A percentile compares a stretch with the other conserved stretches of the same genome.
Evolutionary conservation across 2,113 vertebrate genomes (phyloP).

Genomic region (Xenus cinereus): DNA sequence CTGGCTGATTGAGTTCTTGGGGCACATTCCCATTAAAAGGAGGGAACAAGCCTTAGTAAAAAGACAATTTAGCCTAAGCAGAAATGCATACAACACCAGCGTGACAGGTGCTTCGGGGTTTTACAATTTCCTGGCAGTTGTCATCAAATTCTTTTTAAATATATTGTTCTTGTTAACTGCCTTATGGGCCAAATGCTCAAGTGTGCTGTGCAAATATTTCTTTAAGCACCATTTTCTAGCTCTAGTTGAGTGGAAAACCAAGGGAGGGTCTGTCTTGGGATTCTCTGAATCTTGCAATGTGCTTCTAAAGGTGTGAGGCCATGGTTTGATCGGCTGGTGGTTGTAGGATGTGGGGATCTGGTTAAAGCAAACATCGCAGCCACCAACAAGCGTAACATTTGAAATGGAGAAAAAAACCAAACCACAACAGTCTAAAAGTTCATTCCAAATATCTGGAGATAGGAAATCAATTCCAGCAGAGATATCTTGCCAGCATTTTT

Average conservation of each 20-base stretch:
- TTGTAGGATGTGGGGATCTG: neutral
- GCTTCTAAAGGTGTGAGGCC: neutral
- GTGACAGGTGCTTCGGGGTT: neutral
- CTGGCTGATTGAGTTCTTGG: neutral
- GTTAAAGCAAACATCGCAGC: neutral
- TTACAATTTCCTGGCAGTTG: neutral
- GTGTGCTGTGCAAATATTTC: neutral
- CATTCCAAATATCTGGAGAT: neutral
- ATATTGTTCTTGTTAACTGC: neutral
- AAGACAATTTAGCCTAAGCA: neutral
- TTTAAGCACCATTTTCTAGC: neutral
- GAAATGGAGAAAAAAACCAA: neutral
- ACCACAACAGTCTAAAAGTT: neutral
- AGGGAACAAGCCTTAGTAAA: neutral
- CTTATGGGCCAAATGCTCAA: neutral
- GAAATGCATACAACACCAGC: no score
- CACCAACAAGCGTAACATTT: fast-evolving
- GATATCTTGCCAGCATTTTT: neutral
- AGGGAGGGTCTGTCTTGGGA: neutral
- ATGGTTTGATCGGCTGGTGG: neutral
- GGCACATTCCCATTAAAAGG: neutral
- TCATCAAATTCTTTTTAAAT: neutral
- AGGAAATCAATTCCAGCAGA: no score
- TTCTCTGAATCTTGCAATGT: neutral
- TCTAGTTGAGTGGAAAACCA: neutral